Evolutionary conservation across 2,797 vertebrate species (phyloP).

Genomic region (Phaenicophaeus curvirostris): DNA sequence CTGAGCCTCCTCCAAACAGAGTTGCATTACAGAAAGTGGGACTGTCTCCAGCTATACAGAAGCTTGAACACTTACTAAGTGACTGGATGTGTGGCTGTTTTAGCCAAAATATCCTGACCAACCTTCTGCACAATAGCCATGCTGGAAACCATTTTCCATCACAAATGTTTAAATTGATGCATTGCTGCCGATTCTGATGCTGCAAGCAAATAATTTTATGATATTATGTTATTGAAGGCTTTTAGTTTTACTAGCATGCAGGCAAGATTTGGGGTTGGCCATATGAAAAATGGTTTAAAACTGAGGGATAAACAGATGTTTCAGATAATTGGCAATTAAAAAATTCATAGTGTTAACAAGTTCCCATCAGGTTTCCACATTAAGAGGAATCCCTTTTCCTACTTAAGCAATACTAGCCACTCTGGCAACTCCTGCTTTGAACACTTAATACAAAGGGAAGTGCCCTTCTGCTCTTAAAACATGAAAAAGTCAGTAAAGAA

Average conservation of each 20-base stretch:
- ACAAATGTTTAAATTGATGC: not conserved
- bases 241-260: not conserved
- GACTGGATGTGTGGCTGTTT: not conserved
- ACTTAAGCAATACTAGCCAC: not conserved
- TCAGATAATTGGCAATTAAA: slow-evolving; percentile 4
- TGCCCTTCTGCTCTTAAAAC: not conserved
- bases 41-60: not conserved
- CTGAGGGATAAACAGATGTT: not conserved
- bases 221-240: not conserved
- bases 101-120: not conserved
- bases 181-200: not conserved
- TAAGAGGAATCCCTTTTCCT: not conserved
- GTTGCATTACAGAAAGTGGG: not conserved
- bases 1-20: not conserved
- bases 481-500: not conserved
- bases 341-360: not conserved
- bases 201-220: not conserved
- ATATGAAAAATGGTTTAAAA: not conserved
- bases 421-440: not conserved
- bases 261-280: not conserved
- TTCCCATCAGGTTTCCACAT: slow-evolving; percentile 3
- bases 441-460: not conserved
- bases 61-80: not conserved
- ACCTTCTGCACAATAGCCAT: not conserved
- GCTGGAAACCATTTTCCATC: not conserved